Evolutionary conservation across 2,113 vertebrate species (phyloP).

Genomic region (Romanogobio albipinnatus): DNA sequence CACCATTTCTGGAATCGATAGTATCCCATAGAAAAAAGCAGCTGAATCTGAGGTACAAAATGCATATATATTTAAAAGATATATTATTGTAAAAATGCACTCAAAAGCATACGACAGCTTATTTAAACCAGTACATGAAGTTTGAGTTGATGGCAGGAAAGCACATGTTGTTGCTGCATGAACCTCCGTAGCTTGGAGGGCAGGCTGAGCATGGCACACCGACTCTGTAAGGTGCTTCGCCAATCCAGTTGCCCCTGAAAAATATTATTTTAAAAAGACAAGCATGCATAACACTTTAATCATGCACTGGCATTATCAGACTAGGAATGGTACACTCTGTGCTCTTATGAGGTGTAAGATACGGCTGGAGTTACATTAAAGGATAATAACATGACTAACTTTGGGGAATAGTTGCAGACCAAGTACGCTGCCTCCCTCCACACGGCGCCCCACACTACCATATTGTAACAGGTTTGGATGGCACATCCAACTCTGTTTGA

Average conservation of each 20-base stretch:
- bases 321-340: not conserved
- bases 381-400: constrained; percentile 76
- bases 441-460: constrained; percentile 89
- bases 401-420: constrained; percentile 93
- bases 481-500: constrained; percentile 91
- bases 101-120: constrained; percentile 30
- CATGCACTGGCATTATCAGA: not conserved
- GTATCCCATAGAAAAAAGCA: constrained; percentile 6
- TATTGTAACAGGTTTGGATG: constrained; percentile 87
- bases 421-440: constrained; percentile 87
- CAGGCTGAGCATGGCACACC: constrained; percentile 88
- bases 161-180: constrained; percentile 88
- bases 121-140: constrained; percentile 92
- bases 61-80: not conserved
- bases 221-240: constrained; percentile 89
- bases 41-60: constrained; percentile 24
- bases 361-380: not conserved
- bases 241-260: constrained; percentile 91
- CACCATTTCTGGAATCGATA: constrained; percentile 41
- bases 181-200: constrained; percentile 85
- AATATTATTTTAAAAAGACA: not conserved
- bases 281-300: not conserved
- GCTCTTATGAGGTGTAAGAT: not conserved
- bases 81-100: not conserved
- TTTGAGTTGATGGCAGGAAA: constrained; percentile 87